These are phyloP conservation scores for Aradus depressus DNA, from an alignment of 2,888 invertebrate genomes.

Conservation along the genomic window DNA sequence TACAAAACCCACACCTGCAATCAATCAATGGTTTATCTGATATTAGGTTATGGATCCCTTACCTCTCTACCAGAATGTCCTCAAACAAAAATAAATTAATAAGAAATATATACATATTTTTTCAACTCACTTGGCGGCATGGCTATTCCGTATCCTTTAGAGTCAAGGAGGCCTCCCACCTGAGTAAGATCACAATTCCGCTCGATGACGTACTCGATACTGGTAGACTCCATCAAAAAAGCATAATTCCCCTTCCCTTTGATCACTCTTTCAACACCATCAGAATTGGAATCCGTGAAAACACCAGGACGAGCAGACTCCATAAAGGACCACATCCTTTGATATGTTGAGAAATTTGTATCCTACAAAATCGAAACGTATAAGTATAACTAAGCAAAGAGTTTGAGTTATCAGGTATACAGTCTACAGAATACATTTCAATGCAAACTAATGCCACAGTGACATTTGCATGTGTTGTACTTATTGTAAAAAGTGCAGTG, in stretches of 20 bases:
- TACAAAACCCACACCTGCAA: no score
- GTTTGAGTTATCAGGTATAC: not conserved
- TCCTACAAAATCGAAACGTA: constrained; percentile 46
- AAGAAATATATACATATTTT: not conserved
- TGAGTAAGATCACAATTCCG: constrained; percentile 81
- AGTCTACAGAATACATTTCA: not conserved
- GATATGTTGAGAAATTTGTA: constrained; percentile 86
- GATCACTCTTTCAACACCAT: constrained; percentile 81
- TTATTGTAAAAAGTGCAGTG: not conserved
- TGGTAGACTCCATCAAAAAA: constrained; percentile 94
- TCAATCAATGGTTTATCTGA: no score
- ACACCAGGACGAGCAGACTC: constrained; percentile 75
- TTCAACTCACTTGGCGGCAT: constrained; percentile 70
- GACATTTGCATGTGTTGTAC: not conserved
- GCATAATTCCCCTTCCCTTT: constrained; percentile 82
- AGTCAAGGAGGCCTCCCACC: constrained; percentile 84
- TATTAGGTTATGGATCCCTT: no score
- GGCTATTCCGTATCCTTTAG: constrained; percentile 92
- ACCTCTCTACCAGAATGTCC: no score
- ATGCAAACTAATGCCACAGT: not conserved
- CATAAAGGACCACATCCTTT: constrained; percentile 95
- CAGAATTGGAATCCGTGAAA: constrained; percentile 72
- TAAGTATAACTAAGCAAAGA: not conserved
- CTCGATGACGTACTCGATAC: constrained; percentile 88
- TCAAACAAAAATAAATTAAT: no score